These are phyloP conservation scores for Diaphora mendica DNA, from an alignment of 2,888 invertebrate genomes.

Conservation along the genomic window DNA sequence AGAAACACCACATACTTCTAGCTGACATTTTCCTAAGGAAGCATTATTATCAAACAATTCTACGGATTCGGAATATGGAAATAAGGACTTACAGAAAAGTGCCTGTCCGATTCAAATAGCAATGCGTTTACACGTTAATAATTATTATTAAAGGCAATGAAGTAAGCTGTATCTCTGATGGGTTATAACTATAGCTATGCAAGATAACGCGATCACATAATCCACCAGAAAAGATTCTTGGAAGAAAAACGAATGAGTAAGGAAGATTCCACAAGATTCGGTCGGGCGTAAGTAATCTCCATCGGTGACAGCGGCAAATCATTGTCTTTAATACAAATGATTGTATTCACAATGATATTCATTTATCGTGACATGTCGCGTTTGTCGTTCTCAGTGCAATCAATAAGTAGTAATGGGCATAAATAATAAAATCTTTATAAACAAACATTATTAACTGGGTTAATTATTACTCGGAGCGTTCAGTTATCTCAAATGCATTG, in stretches of 20 bases:
- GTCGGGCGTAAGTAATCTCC: no score
- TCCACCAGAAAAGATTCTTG: background rate
- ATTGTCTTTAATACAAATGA: background rate
- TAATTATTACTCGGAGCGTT: constrained; percentile 43
- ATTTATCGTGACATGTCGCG: background rate
- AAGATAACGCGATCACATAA: background rate
- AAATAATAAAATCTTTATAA: constrained; percentile 40
- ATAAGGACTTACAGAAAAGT: background rate
- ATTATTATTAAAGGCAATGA: background rate
- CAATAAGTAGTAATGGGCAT: constrained; percentile 2
- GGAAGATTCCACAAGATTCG: background rate
- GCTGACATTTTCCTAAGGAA: no score
- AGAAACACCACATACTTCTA: no score
- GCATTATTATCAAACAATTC: no score
- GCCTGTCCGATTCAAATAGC: background rate
- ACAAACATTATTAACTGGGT: constrained; percentile 45
- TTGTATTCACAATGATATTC: background rate
- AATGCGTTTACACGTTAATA: background rate
- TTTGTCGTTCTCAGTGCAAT: background rate
- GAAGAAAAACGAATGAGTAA: background rate
- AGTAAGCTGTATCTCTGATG: background rate
- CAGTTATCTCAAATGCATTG: constrained; percentile 50
- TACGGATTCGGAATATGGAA: no score
- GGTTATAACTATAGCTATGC: background rate
- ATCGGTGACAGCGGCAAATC: background rate